Conservation (phyloP, 1,140 invertebrate species). For the Trinorchestia longiramus region DNA sequence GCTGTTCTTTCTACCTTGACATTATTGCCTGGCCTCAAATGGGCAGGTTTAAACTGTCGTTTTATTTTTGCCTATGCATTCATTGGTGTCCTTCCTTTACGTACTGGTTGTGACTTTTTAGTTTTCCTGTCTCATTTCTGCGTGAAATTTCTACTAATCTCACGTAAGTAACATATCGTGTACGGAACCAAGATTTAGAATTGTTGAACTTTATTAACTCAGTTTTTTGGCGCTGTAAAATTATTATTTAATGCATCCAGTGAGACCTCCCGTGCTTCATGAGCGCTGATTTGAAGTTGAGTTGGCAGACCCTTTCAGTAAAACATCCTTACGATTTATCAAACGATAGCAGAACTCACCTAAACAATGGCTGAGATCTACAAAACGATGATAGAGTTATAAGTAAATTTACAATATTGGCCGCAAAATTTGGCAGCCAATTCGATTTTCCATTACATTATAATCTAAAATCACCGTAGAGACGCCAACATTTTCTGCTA, state of each 20-base stretch:
- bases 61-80: not conserved
- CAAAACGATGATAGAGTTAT: no score
- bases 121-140: conserved; percentile 30
- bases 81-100: not conserved
- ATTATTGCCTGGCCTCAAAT: not conserved
- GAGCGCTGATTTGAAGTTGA: not conserved
- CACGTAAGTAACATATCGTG: conserved; percentile 4
- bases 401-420: no score
- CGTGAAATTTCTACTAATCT: conserved; percentile 20
- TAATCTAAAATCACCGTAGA: no score
- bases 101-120: not conserved
- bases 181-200: not conserved
- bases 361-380: no score
- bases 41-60: not conserved
- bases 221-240: not conserved
- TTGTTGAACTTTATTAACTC: not conserved
- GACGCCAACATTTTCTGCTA: no score
- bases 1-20: not conserved
- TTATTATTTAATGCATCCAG: not conserved
- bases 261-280: not conserved
- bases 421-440: no score
- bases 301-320: not conserved
- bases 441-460: no score
- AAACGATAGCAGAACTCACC: no score
- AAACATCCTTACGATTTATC: no score